These are phyloP conservation scores for Rallus limicola DNA, from an alignment of 2,113 vertebrate genomes.

Conservation along the genomic window DNA sequence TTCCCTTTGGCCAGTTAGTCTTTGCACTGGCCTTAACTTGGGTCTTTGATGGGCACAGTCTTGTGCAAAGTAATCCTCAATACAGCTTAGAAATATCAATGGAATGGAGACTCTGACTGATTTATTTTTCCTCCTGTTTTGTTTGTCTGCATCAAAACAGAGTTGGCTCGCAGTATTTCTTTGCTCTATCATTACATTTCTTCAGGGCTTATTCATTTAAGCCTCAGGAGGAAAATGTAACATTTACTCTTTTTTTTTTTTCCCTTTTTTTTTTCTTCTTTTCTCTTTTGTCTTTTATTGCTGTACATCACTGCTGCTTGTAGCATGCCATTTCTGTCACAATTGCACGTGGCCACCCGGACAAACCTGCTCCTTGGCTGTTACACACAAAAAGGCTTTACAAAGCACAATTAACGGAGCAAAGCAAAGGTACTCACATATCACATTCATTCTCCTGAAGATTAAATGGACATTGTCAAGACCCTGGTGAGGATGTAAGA, in stretches of 20 bases:
- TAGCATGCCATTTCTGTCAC: neutral
- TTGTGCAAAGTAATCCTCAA: constrained; percentile 8
- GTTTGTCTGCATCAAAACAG: neutral
- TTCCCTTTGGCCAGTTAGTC: constrained; percentile 29
- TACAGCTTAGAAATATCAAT: constrained; percentile 42
- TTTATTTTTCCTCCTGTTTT: constrained; percentile 34
- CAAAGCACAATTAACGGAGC: neutral
- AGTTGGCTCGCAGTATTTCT: neutral
- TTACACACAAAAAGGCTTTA: neutral
- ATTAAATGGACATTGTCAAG: neutral
- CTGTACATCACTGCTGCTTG: neutral
- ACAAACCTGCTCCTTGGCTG: neutral
- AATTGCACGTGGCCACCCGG: neutral
- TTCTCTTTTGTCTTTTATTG: neutral
- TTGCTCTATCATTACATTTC: neutral
- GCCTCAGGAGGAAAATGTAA: neutral
- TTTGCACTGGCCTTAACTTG: constrained; percentile 18
- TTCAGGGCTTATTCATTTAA: neutral
- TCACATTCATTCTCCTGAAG: neutral
- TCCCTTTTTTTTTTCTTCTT: neutral
- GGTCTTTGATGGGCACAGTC: neutral
- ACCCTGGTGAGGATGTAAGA: neutral
- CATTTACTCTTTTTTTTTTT: neutral
- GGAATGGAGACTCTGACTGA: neutral
- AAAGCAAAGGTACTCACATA: neutral